These are phyloP conservation scores for Telmatochromis sp. DNA, from an alignment of 2,113 vertebrate genomes.

Conservation along the genomic window DNA sequence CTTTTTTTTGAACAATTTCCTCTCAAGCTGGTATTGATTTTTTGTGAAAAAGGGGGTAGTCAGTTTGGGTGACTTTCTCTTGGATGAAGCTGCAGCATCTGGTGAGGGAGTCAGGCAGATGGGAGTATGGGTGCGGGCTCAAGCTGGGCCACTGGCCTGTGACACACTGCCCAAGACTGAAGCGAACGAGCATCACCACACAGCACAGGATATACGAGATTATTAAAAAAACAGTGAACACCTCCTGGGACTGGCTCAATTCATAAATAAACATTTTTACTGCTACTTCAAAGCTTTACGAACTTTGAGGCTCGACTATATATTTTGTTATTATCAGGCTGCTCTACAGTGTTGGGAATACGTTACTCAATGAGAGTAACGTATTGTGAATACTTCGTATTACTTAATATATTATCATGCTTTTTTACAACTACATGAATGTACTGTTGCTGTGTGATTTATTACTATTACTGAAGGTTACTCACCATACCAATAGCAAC, in stretches of 20 bases:
- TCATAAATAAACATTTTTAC: not conserved
- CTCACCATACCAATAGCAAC: not conserved
- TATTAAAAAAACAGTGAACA: not conserved
- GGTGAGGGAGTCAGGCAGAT: not conserved
- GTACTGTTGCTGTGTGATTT: not conserved
- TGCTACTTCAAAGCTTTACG: not conserved
- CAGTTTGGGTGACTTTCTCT: not conserved
- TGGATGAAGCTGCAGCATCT: slow-evolving; percentile 1
- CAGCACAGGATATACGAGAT: not conserved
- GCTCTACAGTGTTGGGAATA: not conserved
- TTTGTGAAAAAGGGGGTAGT: not conserved
- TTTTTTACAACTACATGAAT: not conserved
- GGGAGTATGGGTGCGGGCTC: not conserved
- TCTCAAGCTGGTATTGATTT: slow-evolving; percentile 19
- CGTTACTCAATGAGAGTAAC: not conserved
- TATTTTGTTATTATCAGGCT: not conserved
- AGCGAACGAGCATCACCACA: not conserved
- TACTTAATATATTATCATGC: not conserved
- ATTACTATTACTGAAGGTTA: not conserved
- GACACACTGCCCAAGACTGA: not conserved
- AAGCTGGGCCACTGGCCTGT: not conserved
- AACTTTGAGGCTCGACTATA: not conserved
- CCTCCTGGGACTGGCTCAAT: not conserved
- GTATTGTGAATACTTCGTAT: not conserved
- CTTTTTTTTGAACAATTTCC: slow-evolving; percentile 27